These are phyloP conservation scores for Anabas testudineus DNA, from an alignment of 2,797 vertebrate species.

Conservation along the genomic window DNA sequence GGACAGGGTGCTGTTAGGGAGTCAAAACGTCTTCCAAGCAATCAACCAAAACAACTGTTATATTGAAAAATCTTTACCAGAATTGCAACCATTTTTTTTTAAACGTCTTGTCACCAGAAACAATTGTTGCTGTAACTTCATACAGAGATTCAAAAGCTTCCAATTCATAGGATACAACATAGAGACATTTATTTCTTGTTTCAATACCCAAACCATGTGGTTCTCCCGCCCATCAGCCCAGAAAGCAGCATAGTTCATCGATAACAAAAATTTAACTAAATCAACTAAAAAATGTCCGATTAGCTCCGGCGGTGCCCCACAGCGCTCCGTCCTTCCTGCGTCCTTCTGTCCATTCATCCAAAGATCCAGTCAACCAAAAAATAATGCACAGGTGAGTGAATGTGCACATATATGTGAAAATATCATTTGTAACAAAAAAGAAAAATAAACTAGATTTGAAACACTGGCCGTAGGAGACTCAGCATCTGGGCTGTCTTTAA, in stretches of 20 bases:
- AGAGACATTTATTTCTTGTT: slow-evolving; percentile 79
- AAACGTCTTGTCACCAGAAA: slow-evolving; percentile 68
- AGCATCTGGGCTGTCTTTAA: slow-evolving; percentile 37
- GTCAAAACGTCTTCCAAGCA: slow-evolving; percentile 42
- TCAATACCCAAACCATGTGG: slow-evolving; percentile 61
- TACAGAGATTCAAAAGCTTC: slow-evolving; percentile 78
- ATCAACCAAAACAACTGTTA: slow-evolving; percentile 46
- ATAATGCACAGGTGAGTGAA: slow-evolving; percentile 63
- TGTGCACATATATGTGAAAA: slow-evolving; percentile 58
- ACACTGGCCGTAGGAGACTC: slow-evolving; percentile 43
- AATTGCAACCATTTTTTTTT: slow-evolving; percentile 61
- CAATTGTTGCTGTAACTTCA: slow-evolving; percentile 67
- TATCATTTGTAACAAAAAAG: slow-evolving; percentile 68
- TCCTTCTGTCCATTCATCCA: slow-evolving; percentile 34
- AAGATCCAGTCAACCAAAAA: slow-evolving; percentile 18
- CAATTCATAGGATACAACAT: slow-evolving; percentile 78
- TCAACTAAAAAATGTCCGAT: slow-evolving; percentile 52
- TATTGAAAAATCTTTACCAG: slow-evolving; percentile 69
- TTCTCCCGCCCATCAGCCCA: slow-evolving; percentile 53
- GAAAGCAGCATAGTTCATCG: slow-evolving; percentile 80
- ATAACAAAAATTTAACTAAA: slow-evolving; percentile 58
- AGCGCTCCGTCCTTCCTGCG: slow-evolving; percentile 27
- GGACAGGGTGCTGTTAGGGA: slow-evolving; percentile 10
- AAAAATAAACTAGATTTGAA: slow-evolving; percentile 60
- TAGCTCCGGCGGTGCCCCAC: slow-evolving; percentile 41